Evolutionary conservation across 2,797 vertebrate genomes (phyloP), one percentile per base, ranked within the genome.

Genomic region (Crocidura indochinensis): DNA sequence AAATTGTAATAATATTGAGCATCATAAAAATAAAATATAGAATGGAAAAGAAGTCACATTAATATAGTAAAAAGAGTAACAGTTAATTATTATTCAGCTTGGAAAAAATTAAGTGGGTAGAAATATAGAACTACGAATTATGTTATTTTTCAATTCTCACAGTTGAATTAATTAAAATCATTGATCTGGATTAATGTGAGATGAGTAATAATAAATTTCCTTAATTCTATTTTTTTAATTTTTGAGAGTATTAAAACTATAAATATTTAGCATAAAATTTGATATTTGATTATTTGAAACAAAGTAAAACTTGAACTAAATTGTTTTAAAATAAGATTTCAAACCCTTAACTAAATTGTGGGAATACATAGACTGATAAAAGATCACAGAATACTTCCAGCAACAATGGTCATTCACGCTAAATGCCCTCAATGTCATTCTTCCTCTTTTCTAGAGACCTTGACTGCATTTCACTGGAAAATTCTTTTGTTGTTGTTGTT

Each of bases 191-290:
- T 83, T 74, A 86, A 46, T 56, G 29, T 80, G 29, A 62, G 62
- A 38, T 91, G 27, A 60, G 4, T 71, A 74, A 47, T 67, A 46
- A 73, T 62, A 11, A 80, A 73, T 46, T 91, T 87, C 24, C 20
- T 93, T 69, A 46, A 46, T 38, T 73, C 64, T 81, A 47, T 47
- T 20, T 26, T 27, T 65, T 65, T 10, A 24, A 65, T 65, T 26
- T 26, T 27, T 24, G 26, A 26, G 64, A 26, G 26, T 51, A 56
- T 72, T 20, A 84, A 90, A 14, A 0, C 22, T 47, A 20, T 47
- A 71, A 78, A 60, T 71, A 77, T 69, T 81, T 81, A 65, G 78
- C 64, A 64, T 56, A 17, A 67, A 6, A 19, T 46, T 64, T 15
- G 56, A 1, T 56, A 38, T 38, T 38, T 68, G 68, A 69, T 49